Base-by-base conservation (phyloP, 2,888 invertebrate genomes). In the Lysandra coridon region DNA sequence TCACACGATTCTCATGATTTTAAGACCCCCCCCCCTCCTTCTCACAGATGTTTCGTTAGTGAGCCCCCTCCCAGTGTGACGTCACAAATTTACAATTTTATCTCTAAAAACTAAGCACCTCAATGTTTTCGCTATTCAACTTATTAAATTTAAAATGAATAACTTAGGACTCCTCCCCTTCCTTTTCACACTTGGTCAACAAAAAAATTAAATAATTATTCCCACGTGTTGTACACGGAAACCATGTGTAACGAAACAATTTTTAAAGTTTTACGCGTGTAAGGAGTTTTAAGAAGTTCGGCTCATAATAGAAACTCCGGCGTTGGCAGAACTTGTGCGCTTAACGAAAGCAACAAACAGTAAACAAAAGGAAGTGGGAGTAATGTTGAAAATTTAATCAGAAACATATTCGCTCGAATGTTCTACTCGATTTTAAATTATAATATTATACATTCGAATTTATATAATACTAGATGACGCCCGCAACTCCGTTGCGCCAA, bases 271-370 rank as follows among this genome's bases (percentile, higher is more conserved):
- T 69, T 12, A 14, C 33, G 12, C 69, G 37, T 37, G 33, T 69
- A 33, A 64, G 64, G 17, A 69, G 69, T 69, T 69, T 37, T 4
- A 12, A 12, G 17, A 69, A 69, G 33, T 69, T 69, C 33, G 4
- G 33, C 33, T 37, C 37, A 37, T 69, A 69, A 64, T 4, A 69
- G 69, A 12, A 69, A 69, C 12, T 69, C 14, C 69, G 4, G 10
- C 12, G 30, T 30, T 64, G 33, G 69, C 69, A 12, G 30, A 64
- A 69, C 33, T 69, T 69, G 33, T 37, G 14, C 69, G 69, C 69
- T 33, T 14, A 64, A 1, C 64, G 69, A 69, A 37, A 69, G 69
- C 14, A 37, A 69, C 69, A 69, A 69, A 69, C 69, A 69, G 69
- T 69, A 69, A 69, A 69, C 33, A 69, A 33, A 69, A 33, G 17